phyloP scores from a whole-genome alignment of 2,888 invertebrate species.

The Leptothorax acervorum region DNA sequence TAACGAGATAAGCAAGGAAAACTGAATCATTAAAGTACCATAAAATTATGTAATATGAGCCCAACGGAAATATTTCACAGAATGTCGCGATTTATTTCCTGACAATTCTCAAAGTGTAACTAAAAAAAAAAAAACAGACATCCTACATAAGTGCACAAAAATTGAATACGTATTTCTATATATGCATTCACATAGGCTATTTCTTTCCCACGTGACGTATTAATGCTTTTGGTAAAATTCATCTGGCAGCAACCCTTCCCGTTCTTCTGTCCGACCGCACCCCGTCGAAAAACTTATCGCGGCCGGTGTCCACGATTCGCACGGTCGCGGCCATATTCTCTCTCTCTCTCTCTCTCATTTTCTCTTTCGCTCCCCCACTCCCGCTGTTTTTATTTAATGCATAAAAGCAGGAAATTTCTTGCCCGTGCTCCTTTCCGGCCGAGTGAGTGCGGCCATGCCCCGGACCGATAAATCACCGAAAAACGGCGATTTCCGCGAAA shows the following conservation, averaged over 20 bases:
- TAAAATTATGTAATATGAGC: background rate
- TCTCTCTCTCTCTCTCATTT: background rate
- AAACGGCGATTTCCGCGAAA: constrained; percentile 75
- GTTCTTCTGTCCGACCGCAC: constrained; percentile 29
- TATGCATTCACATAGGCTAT: background rate
- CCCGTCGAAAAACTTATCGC: constrained; percentile 34
- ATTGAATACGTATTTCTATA: background rate
- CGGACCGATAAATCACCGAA: constrained; percentile 76
- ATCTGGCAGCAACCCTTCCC: constrained; percentile 32
- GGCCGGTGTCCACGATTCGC: constrained; percentile 30
- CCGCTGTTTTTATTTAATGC: constrained; percentile 58
- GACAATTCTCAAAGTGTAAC: background rate
- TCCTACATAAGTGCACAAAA: background rate
- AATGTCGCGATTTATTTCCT: background rate
- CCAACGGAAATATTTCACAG: background rate
- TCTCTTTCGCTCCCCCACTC: background rate
- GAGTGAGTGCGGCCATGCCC: constrained; percentile 52
- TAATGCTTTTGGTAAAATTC: constrained; percentile 43
- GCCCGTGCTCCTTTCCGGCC: constrained; percentile 57
- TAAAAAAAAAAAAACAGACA: background rate
- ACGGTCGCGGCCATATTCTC: constrained; percentile 12
- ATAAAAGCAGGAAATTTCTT: constrained; percentile 62
- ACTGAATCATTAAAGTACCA: background rate
- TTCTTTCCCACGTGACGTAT: constrained; percentile 22
- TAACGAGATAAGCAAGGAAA: background rate